Conservation (phyloP, 2,113 vertebrate species). For the mouse (Mus musculus) region GRCm39 chr17:13251501-13252000, state of each 20-base stretch:
- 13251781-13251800: neutral
- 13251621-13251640: neutral
- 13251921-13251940: neutral
- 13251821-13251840: too few species aligned
- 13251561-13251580: neutral
- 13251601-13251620: too few species aligned
- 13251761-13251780: neutral
- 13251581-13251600: neutral
- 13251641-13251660: too few species aligned
- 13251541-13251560: neutral
- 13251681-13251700: too few species aligned
- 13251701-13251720: neutral
- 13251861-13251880: neutral
- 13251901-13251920: neutral
- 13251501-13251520: neutral
- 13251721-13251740: neutral
- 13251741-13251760: fast-evolving
- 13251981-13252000: neutral
- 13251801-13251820: neutral
- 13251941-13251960: neutral
- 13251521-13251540: neutral
- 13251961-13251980: neutral
- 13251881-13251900: too few species aligned
- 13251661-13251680: neutral
- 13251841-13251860: neutral